A percentile compares a stretch with the other conserved stretches of the same genome.
phyloP scores from a whole-genome alignment of 2,113 vertebrate genomes.

The Menidia beryllina region DNA sequence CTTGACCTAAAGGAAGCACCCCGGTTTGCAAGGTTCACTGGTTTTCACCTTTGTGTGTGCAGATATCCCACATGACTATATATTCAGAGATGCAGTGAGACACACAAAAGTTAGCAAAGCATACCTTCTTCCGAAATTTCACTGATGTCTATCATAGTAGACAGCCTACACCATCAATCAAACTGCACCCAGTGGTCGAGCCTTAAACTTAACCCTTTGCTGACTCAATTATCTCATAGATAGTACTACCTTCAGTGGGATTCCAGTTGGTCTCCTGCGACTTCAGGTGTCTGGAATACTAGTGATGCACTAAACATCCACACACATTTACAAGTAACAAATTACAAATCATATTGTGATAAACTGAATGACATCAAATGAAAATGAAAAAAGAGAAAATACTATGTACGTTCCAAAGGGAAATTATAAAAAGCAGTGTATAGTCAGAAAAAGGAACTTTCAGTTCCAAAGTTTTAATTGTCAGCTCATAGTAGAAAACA shows the following conservation, averaged over 20 bases:
- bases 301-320: neutral
- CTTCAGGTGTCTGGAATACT: neutral
- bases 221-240: neutral
- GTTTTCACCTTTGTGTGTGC: conserved; percentile 22
- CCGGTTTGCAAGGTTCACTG: conserved; percentile 14
- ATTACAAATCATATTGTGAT: too few relatives aligned
- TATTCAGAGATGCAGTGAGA: neutral
- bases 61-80: neutral
- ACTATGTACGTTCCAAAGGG: too few relatives aligned
- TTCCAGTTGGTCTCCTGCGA: neutral
- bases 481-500: neutral
- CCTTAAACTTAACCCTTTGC: neutral
- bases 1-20: conserved; percentile 37
- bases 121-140: neutral
- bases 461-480: neutral
- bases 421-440: too few relatives aligned
- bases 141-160: neutral
- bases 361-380: too few relatives aligned
- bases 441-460: neutral
- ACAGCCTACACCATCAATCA: neutral
- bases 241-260: neutral
- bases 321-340: neutral
- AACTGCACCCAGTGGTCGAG: neutral
- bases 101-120: neutral
- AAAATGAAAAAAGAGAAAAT: too few relatives aligned